Evolutionary conservation across 2,113 vertebrate species (phyloP), one percentile per base, ranked within the genome.

Genomic region (Pogonocichla stellata): DNA sequence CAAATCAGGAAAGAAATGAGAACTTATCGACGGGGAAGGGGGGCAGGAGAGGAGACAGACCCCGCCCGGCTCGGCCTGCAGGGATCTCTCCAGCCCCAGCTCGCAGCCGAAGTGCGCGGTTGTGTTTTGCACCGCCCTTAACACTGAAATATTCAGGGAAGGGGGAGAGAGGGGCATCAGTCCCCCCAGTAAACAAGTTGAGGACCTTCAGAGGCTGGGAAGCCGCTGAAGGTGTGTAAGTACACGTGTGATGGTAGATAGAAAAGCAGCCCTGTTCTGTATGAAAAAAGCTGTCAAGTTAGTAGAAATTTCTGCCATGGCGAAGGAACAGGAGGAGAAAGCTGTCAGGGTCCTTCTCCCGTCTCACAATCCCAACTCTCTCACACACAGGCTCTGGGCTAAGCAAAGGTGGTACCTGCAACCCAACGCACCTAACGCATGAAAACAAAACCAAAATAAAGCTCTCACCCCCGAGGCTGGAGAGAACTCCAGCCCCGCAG

Each of bases 191-290:
- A 96, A 97, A 96, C 91, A 97, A 84, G 96, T 82, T 28, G 92
- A 96, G 91, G 84, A 74, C 92, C 95, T 69, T 47, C 92, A 78
- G 92, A 19, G 67, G 91, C 78, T 54, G 6, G 19, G 47, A 7
- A 80, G 92, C 92, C 67, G 0, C 94, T 22, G 77, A 89, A 89
- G 96, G 93, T 84, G 81, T 58, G 80, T 93, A 96, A 97, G 95
- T 94, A 92, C 90, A 97, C 62, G 96, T 89, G 93, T 97, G 95
- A 96, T 96, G 95, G 97, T 29, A 94, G 94, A 82, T 91, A 95
- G 91, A 98, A 93, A 97, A 97, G 95, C 95, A 97, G 93, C 88
- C 81, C 86, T 97, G 93, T 97, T 97, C 83, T 84, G 90, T 77
- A 97, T 34, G 92, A 60, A 96, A 88, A 92, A 97, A 93, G 88